These are phyloP conservation scores for Augochlorella aurata DNA, from an alignment of 2,888 invertebrate species.

Conservation along the genomic window DNA sequence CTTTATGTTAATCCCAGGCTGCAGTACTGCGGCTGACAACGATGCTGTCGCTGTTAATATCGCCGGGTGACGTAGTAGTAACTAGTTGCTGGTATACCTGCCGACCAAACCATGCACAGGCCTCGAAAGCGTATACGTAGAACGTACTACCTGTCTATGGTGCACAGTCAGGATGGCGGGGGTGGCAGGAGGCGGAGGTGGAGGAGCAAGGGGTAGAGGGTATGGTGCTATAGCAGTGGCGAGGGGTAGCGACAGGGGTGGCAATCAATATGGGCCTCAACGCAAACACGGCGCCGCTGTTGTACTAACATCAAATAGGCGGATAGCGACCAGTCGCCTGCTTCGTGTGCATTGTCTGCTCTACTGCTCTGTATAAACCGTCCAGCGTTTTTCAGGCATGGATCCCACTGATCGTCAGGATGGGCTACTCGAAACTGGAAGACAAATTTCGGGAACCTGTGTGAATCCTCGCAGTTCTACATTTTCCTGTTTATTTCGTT, in stretches of 20 bases:
- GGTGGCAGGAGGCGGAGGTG: constrained; percentile 38
- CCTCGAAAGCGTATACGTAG: constrained; percentile 59
- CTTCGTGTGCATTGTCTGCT: constrained; percentile 77
- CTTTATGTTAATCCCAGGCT: constrained; percentile 78
- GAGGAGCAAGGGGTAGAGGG: background rate
- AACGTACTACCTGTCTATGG: constrained; percentile 65
- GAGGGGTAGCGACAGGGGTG: constrained; percentile 79
- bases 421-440: constrained; percentile 74
- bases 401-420: constrained; percentile 55
- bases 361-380: constrained; percentile 76
- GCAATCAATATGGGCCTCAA: constrained; percentile 82
- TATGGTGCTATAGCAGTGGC: constrained; percentile 72
- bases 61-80: constrained; percentile 77
- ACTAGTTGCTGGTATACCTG: constrained; percentile 74
- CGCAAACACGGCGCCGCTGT: constrained; percentile 81
- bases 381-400: constrained; percentile 65
- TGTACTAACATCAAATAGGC: constrained; percentile 82
- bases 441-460: constrained; percentile 60
- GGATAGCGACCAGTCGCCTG: constrained; percentile 80
- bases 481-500: background rate
- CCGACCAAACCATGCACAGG: constrained; percentile 61
- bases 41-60: constrained; percentile 80
- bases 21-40: constrained; percentile 78
- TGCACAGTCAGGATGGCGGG: constrained; percentile 51
- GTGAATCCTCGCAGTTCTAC: background rate